Conservation (phyloP, 2,113 vertebrate genomes). For the Nothocercus nigrocapillus region DNA sequence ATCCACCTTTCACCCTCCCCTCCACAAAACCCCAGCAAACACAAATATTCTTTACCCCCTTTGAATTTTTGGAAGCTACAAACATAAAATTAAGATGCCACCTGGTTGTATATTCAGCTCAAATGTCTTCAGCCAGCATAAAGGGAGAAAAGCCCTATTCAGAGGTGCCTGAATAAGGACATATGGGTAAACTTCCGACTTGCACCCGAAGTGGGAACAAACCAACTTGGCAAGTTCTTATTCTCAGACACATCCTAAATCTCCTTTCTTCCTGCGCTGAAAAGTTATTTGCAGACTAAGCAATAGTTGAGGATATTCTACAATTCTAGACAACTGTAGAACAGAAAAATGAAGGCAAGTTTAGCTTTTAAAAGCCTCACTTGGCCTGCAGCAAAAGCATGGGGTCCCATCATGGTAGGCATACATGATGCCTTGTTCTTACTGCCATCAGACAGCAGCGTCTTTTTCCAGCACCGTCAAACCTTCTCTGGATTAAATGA, state of each 20-base stretch:
- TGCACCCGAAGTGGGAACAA: neutral
- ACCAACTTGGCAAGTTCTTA: neutral
- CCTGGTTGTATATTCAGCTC: neutral
- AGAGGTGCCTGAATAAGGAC: neutral
- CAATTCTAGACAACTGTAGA: neutral
- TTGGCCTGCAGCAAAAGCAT: accelerated
- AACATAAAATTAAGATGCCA: neutral
- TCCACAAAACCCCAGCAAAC: neutral
- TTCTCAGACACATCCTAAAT: neutral
- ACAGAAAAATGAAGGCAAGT: neutral
- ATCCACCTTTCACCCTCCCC: neutral
- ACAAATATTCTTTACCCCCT: neutral
- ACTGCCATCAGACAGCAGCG: neutral
- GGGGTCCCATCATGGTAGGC: accelerated
- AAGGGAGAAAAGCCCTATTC: neutral
- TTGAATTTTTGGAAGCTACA: neutral
- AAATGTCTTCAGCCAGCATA: neutral
- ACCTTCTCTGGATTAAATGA: neutral
- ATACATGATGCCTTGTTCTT: neutral
- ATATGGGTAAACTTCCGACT: neutral
- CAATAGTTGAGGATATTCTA: neutral
- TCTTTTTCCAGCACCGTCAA: neutral
- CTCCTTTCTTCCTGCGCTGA: neutral
- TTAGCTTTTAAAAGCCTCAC: neutral
- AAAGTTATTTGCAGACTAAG: neutral